Base-by-base conservation (phyloP, 2,113 vertebrate species). In the Erythrolamprus reginae region DNA sequence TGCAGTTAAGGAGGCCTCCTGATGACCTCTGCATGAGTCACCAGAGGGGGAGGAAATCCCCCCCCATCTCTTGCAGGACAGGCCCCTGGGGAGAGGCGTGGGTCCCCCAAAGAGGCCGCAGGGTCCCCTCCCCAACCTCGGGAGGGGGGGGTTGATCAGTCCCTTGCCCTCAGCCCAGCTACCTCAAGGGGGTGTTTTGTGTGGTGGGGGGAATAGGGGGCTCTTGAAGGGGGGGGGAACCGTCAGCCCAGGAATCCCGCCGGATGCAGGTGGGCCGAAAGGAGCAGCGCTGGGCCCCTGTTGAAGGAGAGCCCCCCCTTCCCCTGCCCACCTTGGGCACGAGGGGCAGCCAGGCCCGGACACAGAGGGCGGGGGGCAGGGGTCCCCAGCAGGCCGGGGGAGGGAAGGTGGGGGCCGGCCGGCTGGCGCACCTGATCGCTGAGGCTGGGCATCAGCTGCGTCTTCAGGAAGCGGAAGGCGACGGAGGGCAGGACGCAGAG, bases 351-450 rank as follows among this genome's bases (percentile, higher is more conserved):
- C 28, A 1, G 23, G 52, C 65, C 51, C 17, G 0, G 10, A 90
- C 50, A 53, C 12, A n/a, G n/a, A 8, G 50, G 13, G 6, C 2
- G 4, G 45, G 45, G 2, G n/a, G 26, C 28, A 19, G 84, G 5
- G 17, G 48, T 50, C n/a, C 33, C 13, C n/a, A n/a, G n/a, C n/a
- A 8, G n/a, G 28, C 15, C 65, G 6, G 5, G 65, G n/a, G 15
- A 38, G 17, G 33, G 8, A 8, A 21, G 17, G 65, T 5, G 28
- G n/a, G n/a, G n/a, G n/a, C n/a, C n/a, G n/a, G n/a, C n/a, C n/a
- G n/a, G n/a, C n/a, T n/a, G n/a, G n/a, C n/a, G n/a, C 93, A 99
- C 99, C 97, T 98, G 98, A 91, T 99, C 98, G 0, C 97, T 98
- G 91, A 96, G 92, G 33, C 97, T 96, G 1, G 99, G 99, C 88